Percentiles rank a stretch among this genome's conserved stretches.
Conservation (phyloP, 2,797 vertebrate genomes). For the Microctenopoma steveboyesi region DNA sequence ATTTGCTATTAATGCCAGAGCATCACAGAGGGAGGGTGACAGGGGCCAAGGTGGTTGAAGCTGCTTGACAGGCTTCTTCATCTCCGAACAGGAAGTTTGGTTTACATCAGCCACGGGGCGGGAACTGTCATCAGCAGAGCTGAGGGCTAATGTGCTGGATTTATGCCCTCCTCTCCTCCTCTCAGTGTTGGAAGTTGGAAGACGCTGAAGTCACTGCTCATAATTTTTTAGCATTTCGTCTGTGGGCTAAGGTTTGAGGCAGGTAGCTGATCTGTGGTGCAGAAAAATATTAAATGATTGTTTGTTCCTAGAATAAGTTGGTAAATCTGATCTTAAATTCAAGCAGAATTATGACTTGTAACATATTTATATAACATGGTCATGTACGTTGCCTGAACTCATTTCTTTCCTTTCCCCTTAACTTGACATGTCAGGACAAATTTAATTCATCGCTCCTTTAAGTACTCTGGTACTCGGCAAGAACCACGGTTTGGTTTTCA, state of each 20-base stretch:
- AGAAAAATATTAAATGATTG: neutral
- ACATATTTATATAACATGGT: conserved; percentile 33
- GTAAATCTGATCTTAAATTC: conserved; percentile 17
- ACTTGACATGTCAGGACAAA: conserved; percentile 65
- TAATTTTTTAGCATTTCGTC: conserved; percentile 32
- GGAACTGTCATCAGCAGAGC: conserved; percentile 73
- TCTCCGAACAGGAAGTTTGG: conserved; percentile 82
- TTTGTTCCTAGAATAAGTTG: conserved; percentile 1
- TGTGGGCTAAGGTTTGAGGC: conserved; percentile 20
- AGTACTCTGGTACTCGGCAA: conserved; percentile 45
- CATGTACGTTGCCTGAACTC: conserved; percentile 23
- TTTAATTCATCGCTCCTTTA: conserved; percentile 56
- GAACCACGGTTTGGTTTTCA: conserved; percentile 73
- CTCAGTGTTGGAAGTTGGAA: conserved; percentile 44
- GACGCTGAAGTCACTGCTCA: conserved; percentile 50
- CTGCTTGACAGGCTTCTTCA: conserved; percentile 82
- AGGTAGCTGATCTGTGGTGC: neutral
- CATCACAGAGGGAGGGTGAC: conserved; percentile 71
- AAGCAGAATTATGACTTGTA: conserved; percentile 1
- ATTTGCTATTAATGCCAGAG: conserved; percentile 80
- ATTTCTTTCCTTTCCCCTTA: conserved; percentile 37
- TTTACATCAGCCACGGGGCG: conserved; percentile 81
- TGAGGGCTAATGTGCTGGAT: conserved; percentile 75
- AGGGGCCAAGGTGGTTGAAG: conserved; percentile 63
- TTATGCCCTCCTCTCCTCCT: conserved; percentile 76